Evolutionary conservation across 2,797 vertebrate genomes (phyloP), one percentile per base, ranked within the genome.

Genomic region (Mallotus villosus): DNA sequence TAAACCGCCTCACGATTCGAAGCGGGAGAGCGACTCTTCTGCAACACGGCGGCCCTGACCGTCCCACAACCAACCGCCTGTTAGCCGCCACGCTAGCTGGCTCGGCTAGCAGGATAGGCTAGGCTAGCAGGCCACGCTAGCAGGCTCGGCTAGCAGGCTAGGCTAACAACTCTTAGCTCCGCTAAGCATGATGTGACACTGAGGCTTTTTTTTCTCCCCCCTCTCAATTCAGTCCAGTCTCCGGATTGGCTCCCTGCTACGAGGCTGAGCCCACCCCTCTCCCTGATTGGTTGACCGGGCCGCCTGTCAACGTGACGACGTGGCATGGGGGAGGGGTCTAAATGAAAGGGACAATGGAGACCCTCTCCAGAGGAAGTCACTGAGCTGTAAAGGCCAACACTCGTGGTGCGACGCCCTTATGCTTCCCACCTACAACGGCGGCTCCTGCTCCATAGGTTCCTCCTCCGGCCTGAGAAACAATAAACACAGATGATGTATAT

Each of bases 401-500:
- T 80, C 76, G 81, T 87, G 73, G 68, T 75, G 86, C 75, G 76
- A 89, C 87, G 78, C 87, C 81, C 76, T 84, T 24, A 32, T 37
- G 77, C 71, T 72, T 72, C 77, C 82, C 77, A 91, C 82, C 89
- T 97, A 98, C 95, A 98, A 93, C 32, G 96, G 95, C 62, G 95
- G 95, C 85, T 97, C 97, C 87, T 97, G 95, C 68, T 98, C 97
- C 97, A 98, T 98, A 17, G 97, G 97, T 49, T 98, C 97, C 55
- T 98, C 96, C 17, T 98, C 95, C 0, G 92, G 88, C 84, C 96
- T 97, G 46, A 68, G 57, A 17, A 25, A 22, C 0, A 74, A 53
- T 5, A 53, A n/a, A 53, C 51, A 53, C 51, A 53, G 17, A 53
- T 41, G 8, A 8, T 34, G 34, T 5, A 41, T 41, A 41, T 41